Base-by-base conservation (phyloP, 2,888 invertebrate species). In the Lymantria monacha region DNA sequence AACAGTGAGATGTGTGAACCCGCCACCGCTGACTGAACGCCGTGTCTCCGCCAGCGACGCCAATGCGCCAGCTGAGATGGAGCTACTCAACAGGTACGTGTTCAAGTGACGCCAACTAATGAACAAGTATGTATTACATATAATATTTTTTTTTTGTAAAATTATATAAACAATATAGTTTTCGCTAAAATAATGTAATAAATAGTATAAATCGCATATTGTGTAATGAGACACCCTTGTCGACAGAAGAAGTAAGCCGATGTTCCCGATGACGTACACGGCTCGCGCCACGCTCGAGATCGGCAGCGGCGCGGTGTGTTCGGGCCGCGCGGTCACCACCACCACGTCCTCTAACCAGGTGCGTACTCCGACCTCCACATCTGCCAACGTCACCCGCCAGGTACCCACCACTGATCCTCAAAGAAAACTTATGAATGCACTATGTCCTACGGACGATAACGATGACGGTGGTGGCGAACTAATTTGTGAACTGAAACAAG, bases 321-420 rank as follows among this genome's bases (percentile, higher is more conserved):
- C 87, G 80, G 89, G 88, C 82, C 90, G 91, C 84, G 89, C 90
- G 76, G 86, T 87, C 83, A 89, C 91, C 80, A 87, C 85, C 83
- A 88, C 90, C 81, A 87, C 91, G 73, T 82, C 90, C 58, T 87
- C 90, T 80, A 86, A 89, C 80, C 90, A 90, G 90, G 90, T 90
- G 87, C 87, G 90, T 87, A 87, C 76, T 53, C 50, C 53, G 43
- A 46, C 50, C 40, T 44, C 51, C 38, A 51, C 44, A 42, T 43
- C 47, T 48, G 15, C 15, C 44, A 38, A 14, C 49, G 30, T 11
- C 52, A 47, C 55, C 46, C 53, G 47, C 42, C 50, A 48, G 51
- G 48, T 48, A 44, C 47, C 12, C 44, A 33, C n/a, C 22, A 42
- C 42, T 37, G 49, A 50, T 51, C 49, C 45, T 10, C 77, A 74